These are phyloP conservation scores for Drepanosiphum platanoidis DNA, from an alignment of 2,888 invertebrate genomes.

Conservation along the genomic window DNA sequence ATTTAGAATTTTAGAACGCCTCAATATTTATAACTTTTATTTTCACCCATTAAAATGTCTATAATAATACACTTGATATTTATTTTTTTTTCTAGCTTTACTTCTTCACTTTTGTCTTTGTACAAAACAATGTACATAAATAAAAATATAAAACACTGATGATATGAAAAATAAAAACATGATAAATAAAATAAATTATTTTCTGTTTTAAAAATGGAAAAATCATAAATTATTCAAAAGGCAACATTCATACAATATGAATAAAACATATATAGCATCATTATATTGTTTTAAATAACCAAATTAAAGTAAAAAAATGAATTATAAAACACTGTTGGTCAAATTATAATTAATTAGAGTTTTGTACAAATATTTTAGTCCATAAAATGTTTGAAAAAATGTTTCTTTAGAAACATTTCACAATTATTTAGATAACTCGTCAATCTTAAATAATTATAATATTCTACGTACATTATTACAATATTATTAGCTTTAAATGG, in stretches of 20 bases:
- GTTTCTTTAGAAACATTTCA: neutral
- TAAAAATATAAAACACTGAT: neutral
- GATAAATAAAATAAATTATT: neutral
- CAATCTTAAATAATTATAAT: neutral
- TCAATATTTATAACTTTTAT: too few relatives aligned
- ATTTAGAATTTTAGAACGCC: too few relatives aligned
- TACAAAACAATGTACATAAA: neutral
- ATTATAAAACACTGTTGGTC: too few relatives aligned
- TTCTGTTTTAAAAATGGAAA: neutral
- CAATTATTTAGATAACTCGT: neutral
- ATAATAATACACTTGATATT: too few relatives aligned
- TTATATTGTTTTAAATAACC: neutral
- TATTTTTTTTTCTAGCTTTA: too few relatives aligned
- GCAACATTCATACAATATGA: neutral
- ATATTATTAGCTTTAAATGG: neutral
- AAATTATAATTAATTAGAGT: neutral
- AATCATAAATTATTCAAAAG: neutral
- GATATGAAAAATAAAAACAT: neutral
- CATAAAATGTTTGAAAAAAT: neutral
- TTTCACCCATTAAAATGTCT: too few relatives aligned
- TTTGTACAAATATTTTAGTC: neutral
- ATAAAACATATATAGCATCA: neutral
- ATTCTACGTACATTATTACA: neutral
- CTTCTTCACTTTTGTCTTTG: neutral
- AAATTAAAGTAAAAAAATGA: neutral